phyloP scores from a whole-genome alignment of 2,797 vertebrate species.

The Sebastes matsubarae region DNA sequence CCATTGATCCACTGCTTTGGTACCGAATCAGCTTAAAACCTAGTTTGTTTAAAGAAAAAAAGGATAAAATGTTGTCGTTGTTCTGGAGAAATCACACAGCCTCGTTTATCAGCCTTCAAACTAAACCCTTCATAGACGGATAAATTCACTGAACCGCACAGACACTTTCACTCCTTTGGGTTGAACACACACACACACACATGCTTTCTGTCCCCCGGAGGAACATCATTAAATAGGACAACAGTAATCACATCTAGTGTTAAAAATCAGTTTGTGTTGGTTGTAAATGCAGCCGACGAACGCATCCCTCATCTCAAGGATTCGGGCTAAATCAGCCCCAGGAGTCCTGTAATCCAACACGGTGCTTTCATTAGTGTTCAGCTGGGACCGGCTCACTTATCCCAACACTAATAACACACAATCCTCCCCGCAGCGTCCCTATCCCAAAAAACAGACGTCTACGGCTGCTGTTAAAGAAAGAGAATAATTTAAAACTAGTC shows the following conservation, averaged over 20 bases:
- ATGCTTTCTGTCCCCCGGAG: background rate
- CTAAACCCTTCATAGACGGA: background rate
- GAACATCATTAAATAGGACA: constrained; percentile 42
- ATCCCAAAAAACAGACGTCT: background rate
- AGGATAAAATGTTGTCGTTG: background rate
- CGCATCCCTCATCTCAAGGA: constrained; percentile 27
- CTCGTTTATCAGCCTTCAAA: background rate
- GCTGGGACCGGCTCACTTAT: constrained; percentile 29
- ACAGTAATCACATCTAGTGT: constrained; percentile 39
- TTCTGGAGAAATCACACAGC: background rate
- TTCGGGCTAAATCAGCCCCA: constrained; percentile 33
- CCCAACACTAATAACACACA: constrained; percentile 34
- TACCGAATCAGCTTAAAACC: background rate
- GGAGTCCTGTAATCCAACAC: constrained; percentile 50
- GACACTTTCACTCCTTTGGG: background rate
- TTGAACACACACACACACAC: background rate
- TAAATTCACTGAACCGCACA: constrained; percentile 9
- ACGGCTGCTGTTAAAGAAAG: background rate
- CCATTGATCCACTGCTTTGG: background rate
- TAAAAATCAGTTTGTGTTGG: constrained; percentile 29
- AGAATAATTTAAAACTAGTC: background rate
- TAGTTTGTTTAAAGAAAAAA: background rate
- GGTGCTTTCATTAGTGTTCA: constrained; percentile 55
- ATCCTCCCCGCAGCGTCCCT: background rate
- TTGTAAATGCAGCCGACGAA: constrained; percentile 24